These are phyloP conservation scores for Fistularia tabacaria DNA, from an alignment of 2,797 vertebrate species.

Conservation along the genomic window DNA sequence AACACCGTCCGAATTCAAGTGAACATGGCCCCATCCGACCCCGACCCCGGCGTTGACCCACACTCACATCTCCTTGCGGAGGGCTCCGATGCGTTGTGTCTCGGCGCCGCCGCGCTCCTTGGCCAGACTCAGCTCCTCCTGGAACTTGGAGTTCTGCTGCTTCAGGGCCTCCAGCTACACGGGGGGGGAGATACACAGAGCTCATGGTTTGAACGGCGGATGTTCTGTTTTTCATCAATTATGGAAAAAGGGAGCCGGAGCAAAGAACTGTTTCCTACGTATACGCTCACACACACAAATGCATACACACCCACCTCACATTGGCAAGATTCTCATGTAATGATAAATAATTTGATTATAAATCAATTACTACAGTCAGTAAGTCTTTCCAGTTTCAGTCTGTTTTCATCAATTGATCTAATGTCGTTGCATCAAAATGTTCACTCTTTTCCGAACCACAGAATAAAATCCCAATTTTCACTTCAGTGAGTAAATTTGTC, in stretches of 20 bases:
- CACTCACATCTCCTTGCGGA: constrained; percentile 91
- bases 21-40: background rate
- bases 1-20: too few relatives aligned
- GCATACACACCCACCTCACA: too few relatives aligned
- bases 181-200: constrained; percentile 1
- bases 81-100: constrained; percentile 79
- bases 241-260: background rate
- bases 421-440: too few relatives aligned
- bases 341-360: too few relatives aligned
- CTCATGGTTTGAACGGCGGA: background rate
- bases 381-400: too few relatives aligned
- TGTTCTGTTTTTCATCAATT: background rate
- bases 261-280: background rate
- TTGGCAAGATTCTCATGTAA: too few relatives aligned
- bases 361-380: too few relatives aligned
- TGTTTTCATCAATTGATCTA: too few relatives aligned
- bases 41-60: background rate
- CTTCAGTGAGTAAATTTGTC: too few relatives aligned
- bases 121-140: constrained; percentile 82
- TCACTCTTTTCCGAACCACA: too few relatives aligned
- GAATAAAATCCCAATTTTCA: too few relatives aligned
- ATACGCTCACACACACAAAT: too few relatives aligned
- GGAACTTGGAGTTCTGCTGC: constrained; percentile 83
- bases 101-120: constrained; percentile 81
- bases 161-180: constrained; percentile 85